Percentiles rank a stretch among this genome's conserved stretches.
Conservation (phyloP, 2,797 vertebrate genomes). For the Prionace glauca region DNA sequence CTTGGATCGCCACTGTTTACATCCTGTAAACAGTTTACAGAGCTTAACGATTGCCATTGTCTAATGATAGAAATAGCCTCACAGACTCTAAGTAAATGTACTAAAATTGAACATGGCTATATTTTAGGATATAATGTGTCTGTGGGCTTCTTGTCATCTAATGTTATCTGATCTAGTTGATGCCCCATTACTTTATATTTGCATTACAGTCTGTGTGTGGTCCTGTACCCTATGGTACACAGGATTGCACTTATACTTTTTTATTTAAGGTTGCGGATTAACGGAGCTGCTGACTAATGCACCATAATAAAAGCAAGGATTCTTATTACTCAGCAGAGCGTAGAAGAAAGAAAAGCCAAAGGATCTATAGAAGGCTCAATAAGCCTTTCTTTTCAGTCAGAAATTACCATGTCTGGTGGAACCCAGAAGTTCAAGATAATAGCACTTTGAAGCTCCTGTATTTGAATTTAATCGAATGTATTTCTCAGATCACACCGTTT, state of each 20-base stretch:
- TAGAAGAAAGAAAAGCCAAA: not conserved
- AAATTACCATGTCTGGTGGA: not conserved
- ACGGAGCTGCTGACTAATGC: not conserved
- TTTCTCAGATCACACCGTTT: not conserved
- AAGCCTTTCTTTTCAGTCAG: not conserved
- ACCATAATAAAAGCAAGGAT: not conserved
- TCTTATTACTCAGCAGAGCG: not conserved
- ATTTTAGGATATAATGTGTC: not conserved
- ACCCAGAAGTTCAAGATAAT: not conserved
- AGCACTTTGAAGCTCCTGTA: not conserved
- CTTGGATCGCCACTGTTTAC: not conserved
- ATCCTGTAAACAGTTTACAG: not conserved
- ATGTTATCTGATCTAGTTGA: not conserved
- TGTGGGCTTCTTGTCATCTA: not conserved
- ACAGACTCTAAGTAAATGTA: not conserved
- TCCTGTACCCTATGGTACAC: not conserved
- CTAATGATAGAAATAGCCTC: not conserved
- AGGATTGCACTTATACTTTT: not conserved
- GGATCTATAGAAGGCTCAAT: not conserved
- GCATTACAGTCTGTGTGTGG: not conserved
- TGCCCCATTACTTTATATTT: slow-evolving; percentile 1
- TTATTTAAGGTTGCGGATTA: not conserved
- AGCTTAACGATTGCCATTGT: not conserved
- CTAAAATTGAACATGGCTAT: not conserved
- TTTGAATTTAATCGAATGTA: not conserved